Evolutionary conservation across 2,113 vertebrate species (phyloP), one percentile per base, ranked within the genome.

Genomic region (Pelecanoides urinatrix): DNA sequence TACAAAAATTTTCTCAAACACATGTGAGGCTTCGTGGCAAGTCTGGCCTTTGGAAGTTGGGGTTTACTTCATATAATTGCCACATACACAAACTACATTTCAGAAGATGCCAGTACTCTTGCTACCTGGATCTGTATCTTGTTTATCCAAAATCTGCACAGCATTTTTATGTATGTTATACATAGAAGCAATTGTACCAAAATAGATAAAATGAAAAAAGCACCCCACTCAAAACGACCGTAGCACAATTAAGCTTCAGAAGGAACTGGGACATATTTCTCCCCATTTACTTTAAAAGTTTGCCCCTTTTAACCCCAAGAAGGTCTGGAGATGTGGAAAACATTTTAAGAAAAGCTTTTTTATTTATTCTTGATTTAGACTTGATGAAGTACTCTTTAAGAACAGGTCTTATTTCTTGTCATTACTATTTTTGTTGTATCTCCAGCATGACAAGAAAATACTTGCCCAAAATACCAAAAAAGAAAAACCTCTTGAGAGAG

Each of bases 381-480:
- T 81, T 91, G 76, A 83, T 87, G 73, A 96, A 97, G 91, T 92
- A 52, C 84, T 86, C 87, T 91, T 90, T 90, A 90, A 83, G 55
- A 94, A 72, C 58, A 88, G 81, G 84, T 82, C 85, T 97, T 91
- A 88, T 59, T 90, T 96, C 81, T 96, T 87, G 74, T 87, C 66
- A 65, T 92, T 88, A 91, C 90, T 95, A 82, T 91, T 97, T 93
- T 83, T 86, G 87, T 52, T 93, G 47, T 87, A 79, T 74, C 96
- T 93, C 53, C 50, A 88, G 67, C 15, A 22, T 73, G 87, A 96
- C 89, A 94, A 88, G 89, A 86, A 95, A 92, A 90, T 76, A 86
- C 89, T 95, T 93, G 74, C 84, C 87, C 78, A 90, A 97, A 96
- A 95, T 90, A 82, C 74, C 23, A 76, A 88, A 91, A 91, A 82